Percentiles rank a stretch among this genome's conserved stretches.
phyloP scores from a whole-genome alignment of 2,113 vertebrate species.

The Peromyscus californicus region DNA sequence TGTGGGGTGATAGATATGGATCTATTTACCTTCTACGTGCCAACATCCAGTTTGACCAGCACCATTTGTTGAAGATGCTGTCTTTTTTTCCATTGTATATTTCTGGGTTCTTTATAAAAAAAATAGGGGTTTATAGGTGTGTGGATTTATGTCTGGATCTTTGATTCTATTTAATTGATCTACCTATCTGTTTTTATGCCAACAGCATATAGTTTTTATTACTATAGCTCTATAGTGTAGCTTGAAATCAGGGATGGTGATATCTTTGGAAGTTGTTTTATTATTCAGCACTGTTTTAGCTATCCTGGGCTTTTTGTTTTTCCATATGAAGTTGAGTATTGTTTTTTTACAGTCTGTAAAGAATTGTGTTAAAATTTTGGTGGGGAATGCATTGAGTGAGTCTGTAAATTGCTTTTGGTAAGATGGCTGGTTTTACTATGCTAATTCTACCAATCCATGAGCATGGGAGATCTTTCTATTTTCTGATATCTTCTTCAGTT shows the following conservation, averaged over 20 bases:
- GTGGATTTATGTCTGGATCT: neutral
- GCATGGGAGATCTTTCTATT: neutral
- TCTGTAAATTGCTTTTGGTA: neutral
- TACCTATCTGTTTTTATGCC: neutral
- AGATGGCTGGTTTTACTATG: neutral
- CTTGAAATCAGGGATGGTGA: neutral
- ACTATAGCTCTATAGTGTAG: neutral
- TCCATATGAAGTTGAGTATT: neutral
- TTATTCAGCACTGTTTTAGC: neutral
- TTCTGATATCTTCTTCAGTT: neutral
- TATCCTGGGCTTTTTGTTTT: neutral
- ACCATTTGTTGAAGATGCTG: neutral
- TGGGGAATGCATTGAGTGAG: neutral
- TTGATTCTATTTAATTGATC: neutral
- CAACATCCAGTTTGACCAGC: neutral
- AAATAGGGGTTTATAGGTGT: neutral
- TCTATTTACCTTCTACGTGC: neutral
- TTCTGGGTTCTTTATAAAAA: neutral
- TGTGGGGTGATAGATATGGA: neutral
- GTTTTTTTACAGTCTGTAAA: neutral
- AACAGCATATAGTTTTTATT: neutral
- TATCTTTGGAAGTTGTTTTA: neutral
- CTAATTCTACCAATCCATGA: neutral
- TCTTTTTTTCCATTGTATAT: neutral
- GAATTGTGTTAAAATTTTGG: neutral